These are phyloP conservation scores for Falco punctatus DNA, from an alignment of 2,113 vertebrate species.

Conservation along the genomic window DNA sequence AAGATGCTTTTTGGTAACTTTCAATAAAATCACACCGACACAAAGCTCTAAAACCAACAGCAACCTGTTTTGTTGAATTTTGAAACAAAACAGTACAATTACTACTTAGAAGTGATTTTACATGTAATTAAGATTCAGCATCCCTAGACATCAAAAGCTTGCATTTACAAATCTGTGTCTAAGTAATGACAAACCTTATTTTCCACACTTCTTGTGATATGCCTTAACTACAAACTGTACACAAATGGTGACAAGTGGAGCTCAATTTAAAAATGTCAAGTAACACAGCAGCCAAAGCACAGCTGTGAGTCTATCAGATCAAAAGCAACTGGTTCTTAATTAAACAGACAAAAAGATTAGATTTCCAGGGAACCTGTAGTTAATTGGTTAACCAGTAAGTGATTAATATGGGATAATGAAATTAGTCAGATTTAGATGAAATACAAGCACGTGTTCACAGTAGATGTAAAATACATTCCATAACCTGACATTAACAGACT, in stretches of 20 bases:
- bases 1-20: background rate
- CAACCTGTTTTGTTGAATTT: background rate
- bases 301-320: constrained; percentile 70
- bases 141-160: constrained; percentile 59
- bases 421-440: constrained; percentile 63
- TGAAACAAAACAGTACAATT: constrained; percentile 13
- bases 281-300: constrained; percentile 61
- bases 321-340: constrained; percentile 73
- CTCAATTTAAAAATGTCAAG: constrained; percentile 64
- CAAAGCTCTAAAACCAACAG: background rate
- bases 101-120: background rate
- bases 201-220: constrained; percentile 40
- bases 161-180: constrained; percentile 25
- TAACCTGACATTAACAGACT: constrained; percentile 17
- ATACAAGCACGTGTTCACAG: constrained; percentile 39
- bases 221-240: constrained; percentile 43
- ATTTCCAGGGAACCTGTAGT: constrained; percentile 57
- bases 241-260: constrained; percentile 53
- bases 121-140: constrained; percentile 10
- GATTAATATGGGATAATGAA: constrained; percentile 67
- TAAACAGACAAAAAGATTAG: constrained; percentile 66
- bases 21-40: background rate
- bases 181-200: constrained; percentile 53
- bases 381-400: constrained; percentile 67
- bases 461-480: constrained; percentile 25